These are phyloP conservation scores for Macrosoma leucophasiata DNA, from an alignment of 2,888 invertebrate genomes.

Conservation along the genomic window DNA sequence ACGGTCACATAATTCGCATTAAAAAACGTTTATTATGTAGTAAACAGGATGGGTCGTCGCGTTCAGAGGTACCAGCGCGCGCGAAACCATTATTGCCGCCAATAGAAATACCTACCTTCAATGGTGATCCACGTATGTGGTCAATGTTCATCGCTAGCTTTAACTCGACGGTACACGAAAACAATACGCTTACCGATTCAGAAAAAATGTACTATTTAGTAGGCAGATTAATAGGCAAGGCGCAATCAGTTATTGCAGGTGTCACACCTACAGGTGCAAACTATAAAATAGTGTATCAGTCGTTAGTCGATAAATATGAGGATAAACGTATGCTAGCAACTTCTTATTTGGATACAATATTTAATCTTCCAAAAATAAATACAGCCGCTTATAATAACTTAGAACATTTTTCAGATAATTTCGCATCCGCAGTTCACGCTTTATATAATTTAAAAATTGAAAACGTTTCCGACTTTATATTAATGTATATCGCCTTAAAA, in stretches of 20 bases:
- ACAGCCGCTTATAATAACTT: not conserved
- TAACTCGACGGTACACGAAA: conserved; percentile 12
- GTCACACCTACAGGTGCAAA: conserved; percentile 13
- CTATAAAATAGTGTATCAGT: conserved; percentile 11
- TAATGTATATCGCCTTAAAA: conserved; percentile 11
- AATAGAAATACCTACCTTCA: conserved; percentile 9
- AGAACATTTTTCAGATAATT: conserved; percentile 10
- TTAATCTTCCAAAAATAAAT: conserved; percentile 5
- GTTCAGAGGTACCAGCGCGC: too few species aligned
- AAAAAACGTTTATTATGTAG: too few species aligned
- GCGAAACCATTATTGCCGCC: too few species aligned
- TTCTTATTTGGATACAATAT: conserved; percentile 12
- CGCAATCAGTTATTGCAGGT: conserved; percentile 11
- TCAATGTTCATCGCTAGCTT: conserved; percentile 14
- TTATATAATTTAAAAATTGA: conserved; percentile 10
- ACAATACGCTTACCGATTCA: conserved; percentile 7
- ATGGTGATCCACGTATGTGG: conserved; percentile 14
- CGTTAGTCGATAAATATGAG: conserved; percentile 13
- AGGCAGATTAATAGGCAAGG: conserved; percentile 14
- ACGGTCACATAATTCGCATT: too few species aligned
- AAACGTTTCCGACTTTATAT: conserved; percentile 12
- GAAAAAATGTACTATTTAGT: conserved; percentile 16
- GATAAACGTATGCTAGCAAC: conserved; percentile 10
- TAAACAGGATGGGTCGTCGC: too few species aligned
- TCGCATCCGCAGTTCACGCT: conserved; percentile 4